These are phyloP conservation scores for Drosophila atripex DNA, from an alignment of 2,888 invertebrate genomes.

Conservation along the genomic window DNA sequence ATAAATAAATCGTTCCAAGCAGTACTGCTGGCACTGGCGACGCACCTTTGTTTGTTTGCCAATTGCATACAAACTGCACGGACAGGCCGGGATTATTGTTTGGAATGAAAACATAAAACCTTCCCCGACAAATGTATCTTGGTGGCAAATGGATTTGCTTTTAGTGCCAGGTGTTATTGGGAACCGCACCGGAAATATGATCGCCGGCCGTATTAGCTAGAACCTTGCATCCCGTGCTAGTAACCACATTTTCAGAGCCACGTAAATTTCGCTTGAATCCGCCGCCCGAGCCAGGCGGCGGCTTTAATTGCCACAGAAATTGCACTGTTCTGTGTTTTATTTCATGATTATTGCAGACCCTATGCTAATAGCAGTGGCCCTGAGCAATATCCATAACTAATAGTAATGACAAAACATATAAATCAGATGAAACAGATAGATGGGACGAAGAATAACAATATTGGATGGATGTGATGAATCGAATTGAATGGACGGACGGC, in stretches of 20 bases:
- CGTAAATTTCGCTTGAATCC: constrained; percentile 4
- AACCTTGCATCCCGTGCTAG: background rate
- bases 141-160: constrained; percentile 6
- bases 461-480: constrained; percentile 17
- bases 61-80: constrained; percentile 2
- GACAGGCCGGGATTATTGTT: constrained; percentile 7
- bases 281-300: constrained; percentile 1
- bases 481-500: constrained; percentile 26
- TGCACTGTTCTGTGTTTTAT: no score
- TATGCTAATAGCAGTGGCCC: background rate
- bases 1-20: constrained; percentile 21
- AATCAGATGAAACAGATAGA: constrained; percentile 15
- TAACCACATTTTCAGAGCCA: constrained; percentile 11
- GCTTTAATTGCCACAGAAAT: no score
- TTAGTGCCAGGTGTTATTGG: background rate
- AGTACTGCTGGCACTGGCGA: background rate
- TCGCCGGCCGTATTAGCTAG: background rate
- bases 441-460: constrained; percentile 33
- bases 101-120: constrained; percentile 17
- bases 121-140: constrained; percentile 25
- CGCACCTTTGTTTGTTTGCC: constrained; percentile 14
- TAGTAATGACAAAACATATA: background rate
- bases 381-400: no score
- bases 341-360: background rate
- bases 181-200: constrained; percentile 2